Percentiles rank a stretch among this genome's conserved stretches.
phyloP scores from a whole-genome alignment of 2,113 vertebrate species.

The Pseudolaguvia tuberculata region DNA sequence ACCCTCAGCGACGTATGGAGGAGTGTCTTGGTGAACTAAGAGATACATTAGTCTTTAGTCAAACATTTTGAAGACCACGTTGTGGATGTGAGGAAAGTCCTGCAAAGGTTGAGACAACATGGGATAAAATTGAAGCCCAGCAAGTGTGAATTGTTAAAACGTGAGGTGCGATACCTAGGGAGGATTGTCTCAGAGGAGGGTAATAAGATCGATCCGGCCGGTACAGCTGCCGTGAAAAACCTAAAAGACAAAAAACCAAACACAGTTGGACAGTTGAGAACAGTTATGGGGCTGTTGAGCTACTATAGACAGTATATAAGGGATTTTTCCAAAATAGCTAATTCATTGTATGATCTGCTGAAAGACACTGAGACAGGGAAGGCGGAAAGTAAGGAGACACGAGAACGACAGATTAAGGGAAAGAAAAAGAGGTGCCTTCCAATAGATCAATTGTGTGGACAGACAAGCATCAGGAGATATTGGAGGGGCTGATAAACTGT shows the following conservation, averaged over 20 bases:
- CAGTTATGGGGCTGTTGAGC: background rate
- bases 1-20: too few species aligned
- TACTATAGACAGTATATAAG: conserved; percentile 2
- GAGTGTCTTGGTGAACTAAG: too few species aligned
- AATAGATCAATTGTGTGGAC: too few species aligned
- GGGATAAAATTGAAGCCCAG: too few species aligned
- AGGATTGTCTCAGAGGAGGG: background rate
- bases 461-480: too few species aligned
- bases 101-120: too few species aligned
- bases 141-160: too few species aligned
- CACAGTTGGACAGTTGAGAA: background rate
- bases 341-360: background rate
- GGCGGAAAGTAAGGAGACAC: background rate
- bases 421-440: background rate
- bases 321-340: background rate
- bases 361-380: background rate
- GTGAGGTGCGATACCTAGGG: background rate
- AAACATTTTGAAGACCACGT: too few species aligned
- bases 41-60: too few species aligned
- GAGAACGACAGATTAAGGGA: background rate
- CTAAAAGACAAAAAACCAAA: background rate
- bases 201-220: background rate
- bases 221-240: background rate
- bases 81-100: too few species aligned
- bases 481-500: background rate